Conservation (phyloP, 2,888 invertebrate genomes). For the Tanypteryx hageni region DNA sequence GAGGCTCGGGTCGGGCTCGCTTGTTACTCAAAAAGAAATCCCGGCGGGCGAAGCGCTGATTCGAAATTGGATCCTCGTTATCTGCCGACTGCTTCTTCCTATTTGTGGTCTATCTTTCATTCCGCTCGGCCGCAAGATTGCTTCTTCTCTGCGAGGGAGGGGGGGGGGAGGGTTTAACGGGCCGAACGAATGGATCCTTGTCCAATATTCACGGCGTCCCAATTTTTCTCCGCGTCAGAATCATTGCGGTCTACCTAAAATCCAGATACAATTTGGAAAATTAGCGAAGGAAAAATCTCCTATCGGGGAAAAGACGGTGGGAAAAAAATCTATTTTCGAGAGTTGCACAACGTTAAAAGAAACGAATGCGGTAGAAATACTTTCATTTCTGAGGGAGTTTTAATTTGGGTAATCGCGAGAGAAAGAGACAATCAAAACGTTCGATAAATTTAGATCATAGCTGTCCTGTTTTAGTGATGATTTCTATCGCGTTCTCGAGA, state of each 20-base stretch:
- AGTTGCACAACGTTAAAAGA: neutral
- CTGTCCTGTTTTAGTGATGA: too few species aligned
- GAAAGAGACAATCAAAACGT: neutral
- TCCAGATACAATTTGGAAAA: constrained; percentile 45
- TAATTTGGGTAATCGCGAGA: constrained; percentile 8
- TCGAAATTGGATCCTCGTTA: constrained; percentile 54
- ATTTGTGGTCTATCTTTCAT: constrained; percentile 51
- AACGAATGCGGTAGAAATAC: neutral
- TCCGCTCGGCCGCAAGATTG: constrained; percentile 56
- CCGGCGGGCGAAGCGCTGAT: constrained; percentile 28
- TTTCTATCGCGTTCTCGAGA: too few species aligned
- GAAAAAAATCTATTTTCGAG: constrained; percentile 14
- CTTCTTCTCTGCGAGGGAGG: neutral
- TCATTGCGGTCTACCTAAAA: constrained; percentile 41
- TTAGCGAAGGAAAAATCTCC: neutral
- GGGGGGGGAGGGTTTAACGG: neutral
- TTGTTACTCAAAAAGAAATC: neutral
- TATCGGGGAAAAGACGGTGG: neutral
- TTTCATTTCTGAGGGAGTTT: constrained; percentile 10
- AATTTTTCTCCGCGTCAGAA: neutral
- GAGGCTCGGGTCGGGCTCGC: neutral
- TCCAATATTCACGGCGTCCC: constrained; percentile 29
- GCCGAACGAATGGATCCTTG: constrained; percentile 9
- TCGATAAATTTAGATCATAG: too few species aligned
- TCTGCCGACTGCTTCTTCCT: constrained; percentile 44